Base-by-base conservation (phyloP, 1,140 invertebrate species). In the Heliothis virescens region DNA sequence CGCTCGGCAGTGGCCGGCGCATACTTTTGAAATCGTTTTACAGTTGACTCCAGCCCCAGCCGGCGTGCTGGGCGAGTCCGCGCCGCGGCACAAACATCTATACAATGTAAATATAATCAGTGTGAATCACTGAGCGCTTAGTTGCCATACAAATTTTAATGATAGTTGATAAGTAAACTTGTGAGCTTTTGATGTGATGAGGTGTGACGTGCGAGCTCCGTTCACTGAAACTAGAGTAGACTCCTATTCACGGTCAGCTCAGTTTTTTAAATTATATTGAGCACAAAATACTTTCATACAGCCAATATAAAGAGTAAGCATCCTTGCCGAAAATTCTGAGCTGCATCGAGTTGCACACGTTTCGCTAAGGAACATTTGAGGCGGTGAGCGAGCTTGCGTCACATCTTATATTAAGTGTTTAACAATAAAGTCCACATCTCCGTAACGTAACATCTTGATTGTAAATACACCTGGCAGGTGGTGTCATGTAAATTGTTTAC, bases 141-240 rank as follows among this genome's bases (percentile, higher is more conserved):
- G 93, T 94, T 94, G 93, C 93, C 93, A 94, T 94, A 94, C 91
- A 93, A 90, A 90, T 88, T 85, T 89, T 92, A 92, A 88, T 88
- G 87, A 88, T 94, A 94, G 92, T 89, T 87, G 62, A 71, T 87
- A 90, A 89, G 89, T 94, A 89, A 83, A 86, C 86, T 78, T 82
- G 80, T 79, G 80, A 86, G 82, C 85, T 88, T 87, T 85, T 48
- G 79, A 78, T 83, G 81, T 82, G 67, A 79, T 79, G 80, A 80
- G 67, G 50, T 82, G 71, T 71, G 55, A 16, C 55, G 77, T 26
- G 29, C 77, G 81, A 7, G 47, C 11, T 15, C 52, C 29, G 12
- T 21, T 2, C 3, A 16, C 4, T n/a, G 10, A 29, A 29, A 13
- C 21, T 29, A 69, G 2, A 26, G 34, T 65, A 16, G 47, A 53